Base-by-base conservation (phyloP, 2,888 invertebrate species). In the Marasmarcha lunaedactyla region DNA sequence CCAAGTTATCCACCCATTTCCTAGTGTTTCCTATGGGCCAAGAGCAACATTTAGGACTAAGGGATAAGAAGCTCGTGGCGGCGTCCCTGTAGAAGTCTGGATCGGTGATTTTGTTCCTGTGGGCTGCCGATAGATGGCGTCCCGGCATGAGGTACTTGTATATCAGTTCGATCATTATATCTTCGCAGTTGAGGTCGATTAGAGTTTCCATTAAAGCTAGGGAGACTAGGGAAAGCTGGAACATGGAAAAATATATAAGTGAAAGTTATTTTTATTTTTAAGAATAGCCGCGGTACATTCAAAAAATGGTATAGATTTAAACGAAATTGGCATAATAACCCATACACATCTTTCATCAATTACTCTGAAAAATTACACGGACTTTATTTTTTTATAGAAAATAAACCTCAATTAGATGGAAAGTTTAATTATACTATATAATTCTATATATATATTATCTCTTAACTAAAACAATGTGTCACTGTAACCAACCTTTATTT, bases 111-210 rank as follows among this genome's bases (percentile, higher is more conserved):
- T 55, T 63, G 42, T 71, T 63, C 7, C 70, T 59, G 33, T 70
- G 66, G 7, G 65, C 48, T 1, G 63, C 55, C 54, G 63, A 62
- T 3, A 83, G 48, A 37, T 83, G 76, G 37, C 71, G 68, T 0
- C 84, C 84, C 42, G 60, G 67, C 1, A 79, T 49, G 0, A 98
- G 84, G 63, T 95, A 90, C 61, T 93, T 94, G 61, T 94, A 89
- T 36, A 96, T 88, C 37, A 98, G 81, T 61, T 97, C 95, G 53
- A 96, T 81, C 93, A 98, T 94, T 35, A 98, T 89, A 69, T 98
- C 98, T 72, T 98, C 98, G 74, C 96, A 97, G 71, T 97, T 94
- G 45, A 98, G 81, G 55, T 94, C 92, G 38, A 98, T 86, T 44
- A 98, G 83, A 0, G 96, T 95, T 65, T 95, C 93, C 71, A 98